Base-by-base conservation (phyloP, 1,140 invertebrate species). In the Mesaphorura yosii region DNA sequence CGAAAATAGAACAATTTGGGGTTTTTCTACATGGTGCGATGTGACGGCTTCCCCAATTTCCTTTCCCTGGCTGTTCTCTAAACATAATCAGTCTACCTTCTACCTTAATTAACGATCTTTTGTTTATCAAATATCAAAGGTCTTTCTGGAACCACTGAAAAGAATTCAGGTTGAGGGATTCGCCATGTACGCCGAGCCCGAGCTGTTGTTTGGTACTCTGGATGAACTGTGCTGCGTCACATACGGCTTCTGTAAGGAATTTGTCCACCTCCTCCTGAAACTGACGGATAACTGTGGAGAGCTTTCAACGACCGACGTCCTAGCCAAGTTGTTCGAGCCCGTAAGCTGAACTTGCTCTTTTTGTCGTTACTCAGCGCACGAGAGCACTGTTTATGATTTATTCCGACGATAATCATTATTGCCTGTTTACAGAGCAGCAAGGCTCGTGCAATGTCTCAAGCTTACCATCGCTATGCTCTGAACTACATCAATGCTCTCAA, bases 111-210 rank as follows among this genome's bases (percentile, higher is more conserved):
- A 34, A 23, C 26, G 31, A 34, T n/a, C 31, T 10, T n/a, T 34
- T 34, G 10, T 34, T 10, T 34, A 34, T 34, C 10, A 34, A 34
- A n/a, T 50, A 23, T 63, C n/a, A n/a, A n/a, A 81, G 76, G 79
- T 82, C 28, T 83, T 80, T 64, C 77, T 83, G 75, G 80, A 82
- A 61, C 81, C 81, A 0, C 64, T 82, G 53, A 83, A 83, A 66
- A 78, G 79, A 60, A 75, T 79, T 26, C 80, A 82, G 67, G 80
- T 82, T 2, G 81, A 83, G 66, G 80, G 80, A 7, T 78, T 74
- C 65, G 70, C 79, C 0, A 79, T 82, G 76, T 78, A 75, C 64
- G 78, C 78, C 7, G 81, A 82, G 63, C 81, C 80, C 0, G 78
- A 80, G 58, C 72, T 81, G 29, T 69, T 82, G 7, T 82, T 82